phyloP scores from a whole-genome alignment of 2,888 invertebrate species.

The Clitarchus hookeri region DNA sequence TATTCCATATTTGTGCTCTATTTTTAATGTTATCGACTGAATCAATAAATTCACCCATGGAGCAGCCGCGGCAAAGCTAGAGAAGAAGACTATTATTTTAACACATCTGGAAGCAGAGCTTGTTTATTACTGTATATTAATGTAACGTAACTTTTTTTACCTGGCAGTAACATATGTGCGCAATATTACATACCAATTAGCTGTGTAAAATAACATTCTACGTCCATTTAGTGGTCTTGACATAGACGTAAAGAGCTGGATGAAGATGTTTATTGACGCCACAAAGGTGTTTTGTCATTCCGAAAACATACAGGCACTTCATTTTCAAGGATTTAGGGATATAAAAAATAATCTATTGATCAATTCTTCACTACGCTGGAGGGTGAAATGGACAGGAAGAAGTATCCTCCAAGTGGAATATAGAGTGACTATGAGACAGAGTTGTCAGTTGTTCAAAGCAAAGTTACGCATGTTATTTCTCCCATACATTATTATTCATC shows the following conservation, averaged over 20 bases:
- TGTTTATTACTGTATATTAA: background rate
- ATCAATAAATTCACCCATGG: background rate
- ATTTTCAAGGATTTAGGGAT: background rate
- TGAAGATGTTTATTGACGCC: background rate
- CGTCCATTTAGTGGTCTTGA: background rate
- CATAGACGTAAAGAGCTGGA: background rate
- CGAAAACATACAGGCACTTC: background rate
- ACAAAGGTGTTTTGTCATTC: background rate
- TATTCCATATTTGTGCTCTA: background rate
- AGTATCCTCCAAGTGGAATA: background rate
- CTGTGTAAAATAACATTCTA: background rate
- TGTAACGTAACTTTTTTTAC: background rate
- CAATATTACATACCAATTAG: background rate
- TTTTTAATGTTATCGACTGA: background rate
- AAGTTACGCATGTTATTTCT: no score
- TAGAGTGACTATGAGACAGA: background rate
- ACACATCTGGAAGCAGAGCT: background rate
- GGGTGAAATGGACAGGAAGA: background rate
- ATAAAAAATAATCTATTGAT: background rate
- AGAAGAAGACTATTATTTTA: background rate
- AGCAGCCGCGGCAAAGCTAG: background rate
- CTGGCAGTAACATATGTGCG: background rate
- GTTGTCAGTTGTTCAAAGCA: background rate
- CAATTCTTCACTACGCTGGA: background rate
- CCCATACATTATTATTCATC: no score